phyloP scores from a whole-genome alignment of 1,140 invertebrate genomes.

The Periplaneta americana region DNA sequence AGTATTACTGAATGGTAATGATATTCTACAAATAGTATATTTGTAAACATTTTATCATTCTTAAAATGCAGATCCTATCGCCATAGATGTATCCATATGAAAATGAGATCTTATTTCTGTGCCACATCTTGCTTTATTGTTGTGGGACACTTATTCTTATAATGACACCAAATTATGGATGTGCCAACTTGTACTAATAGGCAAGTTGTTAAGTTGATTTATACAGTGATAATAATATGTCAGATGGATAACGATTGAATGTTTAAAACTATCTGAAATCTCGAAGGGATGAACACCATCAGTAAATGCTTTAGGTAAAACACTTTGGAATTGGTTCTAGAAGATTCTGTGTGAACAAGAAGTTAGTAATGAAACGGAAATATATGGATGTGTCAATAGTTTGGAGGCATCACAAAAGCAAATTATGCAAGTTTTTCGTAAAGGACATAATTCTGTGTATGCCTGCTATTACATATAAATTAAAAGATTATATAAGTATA shows the following conservation, averaged over 20 bases:
- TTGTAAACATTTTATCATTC: background rate
- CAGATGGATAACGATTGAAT: background rate
- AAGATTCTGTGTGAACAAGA: background rate
- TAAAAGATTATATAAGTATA: too few relatives aligned
- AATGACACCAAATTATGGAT: background rate
- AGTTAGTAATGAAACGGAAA: background rate
- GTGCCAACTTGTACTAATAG: background rate
- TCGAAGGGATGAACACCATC: background rate
- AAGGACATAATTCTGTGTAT: too few relatives aligned
- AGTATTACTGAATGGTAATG: background rate
- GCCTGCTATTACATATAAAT: too few relatives aligned
- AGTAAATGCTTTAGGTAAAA: background rate
- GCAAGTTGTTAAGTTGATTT: background rate
- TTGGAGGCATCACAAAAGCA: too few relatives aligned
- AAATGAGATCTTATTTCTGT: background rate
- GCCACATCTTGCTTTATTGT: background rate
- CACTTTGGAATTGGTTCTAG: too few relatives aligned
- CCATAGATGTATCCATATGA: background rate
- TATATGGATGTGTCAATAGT: background rate
- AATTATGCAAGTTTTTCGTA: too few relatives aligned
- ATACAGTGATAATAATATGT: background rate
- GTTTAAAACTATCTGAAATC: background rate
- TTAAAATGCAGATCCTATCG: background rate
- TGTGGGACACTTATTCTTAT: too few relatives aligned
- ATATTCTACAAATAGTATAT: background rate